Conservation (phyloP, 2,797 vertebrate genomes). For the Pangasius macronema region DNA sequence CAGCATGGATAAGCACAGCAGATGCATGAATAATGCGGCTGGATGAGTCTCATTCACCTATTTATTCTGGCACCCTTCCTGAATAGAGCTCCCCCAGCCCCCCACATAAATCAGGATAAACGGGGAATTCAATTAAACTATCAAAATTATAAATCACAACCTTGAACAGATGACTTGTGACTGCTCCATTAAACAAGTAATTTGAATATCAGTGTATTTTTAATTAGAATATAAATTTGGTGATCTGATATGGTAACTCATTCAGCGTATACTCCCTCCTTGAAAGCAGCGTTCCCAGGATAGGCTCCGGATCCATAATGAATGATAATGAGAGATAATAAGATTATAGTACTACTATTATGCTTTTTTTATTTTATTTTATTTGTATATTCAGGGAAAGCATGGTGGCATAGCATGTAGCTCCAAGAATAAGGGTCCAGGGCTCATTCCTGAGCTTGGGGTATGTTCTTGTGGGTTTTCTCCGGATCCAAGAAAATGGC, state of each 20-base stretch:
- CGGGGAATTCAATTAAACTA: conserved; percentile 19
- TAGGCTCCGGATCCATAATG: neutral
- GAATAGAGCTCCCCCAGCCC: conserved; percentile 6
- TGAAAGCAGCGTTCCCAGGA: neutral
- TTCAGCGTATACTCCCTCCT: neutral
- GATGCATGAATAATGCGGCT: conserved; percentile 44
- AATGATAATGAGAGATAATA: neutral
- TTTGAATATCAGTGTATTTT: neutral
- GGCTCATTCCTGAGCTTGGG: neutral
- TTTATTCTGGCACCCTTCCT: conserved; percentile 13
- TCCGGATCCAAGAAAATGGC: neutral
- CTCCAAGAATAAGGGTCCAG: neutral
- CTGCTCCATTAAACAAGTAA: conserved; percentile 14
- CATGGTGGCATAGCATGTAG: neutral
- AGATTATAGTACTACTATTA: neutral
- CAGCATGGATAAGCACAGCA: conserved; percentile 27
- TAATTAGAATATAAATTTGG: neutral
- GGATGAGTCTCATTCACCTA: conserved; percentile 39
- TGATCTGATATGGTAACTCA: neutral
- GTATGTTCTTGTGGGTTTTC: neutral
- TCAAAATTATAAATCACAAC: conserved; percentile 12
- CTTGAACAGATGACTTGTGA: neutral
- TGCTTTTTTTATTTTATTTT: neutral
- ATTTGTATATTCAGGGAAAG: neutral
- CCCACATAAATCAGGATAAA: conserved; percentile 20